These are phyloP conservation scores for Apodemus speciosus DNA, from an alignment of 2,113 vertebrate species.

Conservation along the genomic window DNA sequence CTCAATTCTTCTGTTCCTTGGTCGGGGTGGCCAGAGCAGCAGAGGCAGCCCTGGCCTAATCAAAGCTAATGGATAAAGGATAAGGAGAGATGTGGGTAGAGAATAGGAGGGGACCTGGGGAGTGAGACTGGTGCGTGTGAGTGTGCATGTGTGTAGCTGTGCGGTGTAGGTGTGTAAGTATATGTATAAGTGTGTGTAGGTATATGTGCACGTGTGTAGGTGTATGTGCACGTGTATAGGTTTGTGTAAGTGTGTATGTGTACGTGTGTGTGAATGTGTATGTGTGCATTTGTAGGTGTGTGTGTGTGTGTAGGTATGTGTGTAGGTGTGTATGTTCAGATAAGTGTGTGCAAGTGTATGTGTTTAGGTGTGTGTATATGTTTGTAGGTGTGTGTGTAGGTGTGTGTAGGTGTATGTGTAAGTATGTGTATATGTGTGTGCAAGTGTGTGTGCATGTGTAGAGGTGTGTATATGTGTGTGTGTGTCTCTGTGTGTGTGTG, in stretches of 20 bases:
- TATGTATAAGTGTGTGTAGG: fast-evolving
- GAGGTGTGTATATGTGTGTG: background rate
- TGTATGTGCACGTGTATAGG: fast-evolving
- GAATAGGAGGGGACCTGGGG: too few species aligned
- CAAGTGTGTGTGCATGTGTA: background rate
- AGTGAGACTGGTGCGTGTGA: fast-evolving
- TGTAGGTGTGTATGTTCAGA: too few species aligned
- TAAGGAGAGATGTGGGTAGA: fast-evolving
- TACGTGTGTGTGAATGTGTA: fast-evolving
- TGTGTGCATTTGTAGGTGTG: background rate
- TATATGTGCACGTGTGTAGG: background rate
- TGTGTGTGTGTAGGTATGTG: fast-evolving
- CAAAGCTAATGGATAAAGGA: too few species aligned
- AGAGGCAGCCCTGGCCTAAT: background rate
- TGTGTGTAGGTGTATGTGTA: fast-evolving
- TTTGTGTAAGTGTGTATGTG: too few species aligned
- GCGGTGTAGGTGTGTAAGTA: background rate
- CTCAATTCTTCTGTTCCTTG: background rate
- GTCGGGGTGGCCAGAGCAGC: constrained; percentile 56
- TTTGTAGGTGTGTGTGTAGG: background rate
- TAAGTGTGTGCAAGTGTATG: fast-evolving
- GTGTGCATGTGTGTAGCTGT: background rate
- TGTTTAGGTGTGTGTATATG: fast-evolving
- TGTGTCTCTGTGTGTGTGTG: background rate
- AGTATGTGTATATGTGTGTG: background rate